These are phyloP conservation scores for Sylvicola cinctus DNA, from an alignment of 2,888 invertebrate genomes.

Conservation along the genomic window DNA sequence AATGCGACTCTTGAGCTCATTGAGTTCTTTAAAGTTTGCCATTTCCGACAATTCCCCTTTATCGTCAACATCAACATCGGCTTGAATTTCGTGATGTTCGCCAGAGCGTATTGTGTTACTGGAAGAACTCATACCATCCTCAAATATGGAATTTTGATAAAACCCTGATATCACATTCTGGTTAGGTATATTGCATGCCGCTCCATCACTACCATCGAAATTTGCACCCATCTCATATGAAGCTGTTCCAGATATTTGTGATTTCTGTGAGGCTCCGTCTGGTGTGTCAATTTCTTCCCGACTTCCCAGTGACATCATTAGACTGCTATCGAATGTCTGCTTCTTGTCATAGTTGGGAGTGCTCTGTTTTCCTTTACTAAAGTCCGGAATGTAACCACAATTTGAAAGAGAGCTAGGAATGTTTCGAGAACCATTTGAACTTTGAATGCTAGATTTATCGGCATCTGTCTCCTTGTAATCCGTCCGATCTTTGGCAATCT, in stretches of 20 bases:
- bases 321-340: too few species aligned
- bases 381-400: constrained; percentile 7
- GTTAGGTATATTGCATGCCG: too few species aligned
- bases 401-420: constrained; percentile 6
- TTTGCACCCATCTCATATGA: not conserved
- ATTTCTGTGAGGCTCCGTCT: too few species aligned
- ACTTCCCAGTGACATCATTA: too few species aligned
- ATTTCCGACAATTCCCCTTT: constrained; percentile 10
- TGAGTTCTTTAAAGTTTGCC: constrained; percentile 10
- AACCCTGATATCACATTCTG: too few species aligned
- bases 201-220: too few species aligned
- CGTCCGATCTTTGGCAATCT: constrained; percentile 1
- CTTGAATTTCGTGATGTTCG: not conserved
- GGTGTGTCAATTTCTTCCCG: too few species aligned
- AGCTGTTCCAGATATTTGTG: not conserved
- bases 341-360: too few species aligned
- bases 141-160: constrained; percentile 11
- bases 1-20: constrained; percentile 10
- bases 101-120: constrained; percentile 11
- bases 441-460: constrained; percentile 5
- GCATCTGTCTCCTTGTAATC: not conserved
- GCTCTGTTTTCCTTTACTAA: not conserved
- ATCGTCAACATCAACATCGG: constrained; percentile 6
- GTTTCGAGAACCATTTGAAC: constrained; percentile 7
- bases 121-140: constrained; percentile 8